Percentiles rank a stretch among this genome's conserved stretches.
Conservation (phyloP, 2,888 invertebrate species). For the Caenorhabditis parvicauda region DNA sequence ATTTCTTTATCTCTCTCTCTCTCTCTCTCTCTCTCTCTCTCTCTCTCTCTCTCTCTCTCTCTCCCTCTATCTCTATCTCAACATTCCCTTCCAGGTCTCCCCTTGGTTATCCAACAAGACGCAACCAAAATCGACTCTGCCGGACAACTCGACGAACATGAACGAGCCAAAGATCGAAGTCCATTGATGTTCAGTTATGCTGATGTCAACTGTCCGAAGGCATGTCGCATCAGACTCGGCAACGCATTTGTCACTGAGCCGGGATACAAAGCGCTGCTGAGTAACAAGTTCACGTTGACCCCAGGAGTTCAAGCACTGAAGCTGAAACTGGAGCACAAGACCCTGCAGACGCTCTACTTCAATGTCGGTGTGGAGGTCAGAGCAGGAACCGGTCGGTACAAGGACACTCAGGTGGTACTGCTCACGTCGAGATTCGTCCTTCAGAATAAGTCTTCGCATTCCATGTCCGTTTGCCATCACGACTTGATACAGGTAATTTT, state of each 20-base stretch:
- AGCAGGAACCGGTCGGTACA: slow-evolving; percentile 78
- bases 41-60: too few relatives aligned
- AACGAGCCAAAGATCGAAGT: slow-evolving; percentile 84
- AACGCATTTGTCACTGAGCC: slow-evolving; percentile 27
- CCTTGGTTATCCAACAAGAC: slow-evolving; percentile 90
- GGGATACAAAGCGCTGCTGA: slow-evolving; percentile 42
- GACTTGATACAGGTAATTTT: slow-evolving; percentile 68
- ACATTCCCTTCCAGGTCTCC: slow-evolving; percentile 67
- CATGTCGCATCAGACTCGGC: slow-evolving; percentile 47
- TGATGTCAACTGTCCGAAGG: slow-evolving; percentile 77
- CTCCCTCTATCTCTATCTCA: not conserved
- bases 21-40: not conserved
- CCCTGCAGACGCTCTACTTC: slow-evolving; percentile 38
- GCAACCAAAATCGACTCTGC: slow-evolving; percentile 68
- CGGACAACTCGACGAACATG: slow-evolving; percentile 77
- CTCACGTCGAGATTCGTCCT: slow-evolving; percentile 88
- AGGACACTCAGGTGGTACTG: slow-evolving; percentile 85
- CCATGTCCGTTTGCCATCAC: slow-evolving; percentile 84
- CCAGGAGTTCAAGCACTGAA: slow-evolving; percentile 55
- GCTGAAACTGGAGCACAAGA: slow-evolving; percentile 43
- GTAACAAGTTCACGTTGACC: slow-evolving; percentile 41
- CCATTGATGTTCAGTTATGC: slow-evolving; percentile 90
- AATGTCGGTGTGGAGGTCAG: slow-evolving; percentile 79
- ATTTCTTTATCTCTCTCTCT: too few relatives aligned
- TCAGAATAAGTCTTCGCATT: slow-evolving; percentile 79